Base-by-base conservation (phyloP, 2,888 invertebrate species). In the Papilio protenor region DNA sequence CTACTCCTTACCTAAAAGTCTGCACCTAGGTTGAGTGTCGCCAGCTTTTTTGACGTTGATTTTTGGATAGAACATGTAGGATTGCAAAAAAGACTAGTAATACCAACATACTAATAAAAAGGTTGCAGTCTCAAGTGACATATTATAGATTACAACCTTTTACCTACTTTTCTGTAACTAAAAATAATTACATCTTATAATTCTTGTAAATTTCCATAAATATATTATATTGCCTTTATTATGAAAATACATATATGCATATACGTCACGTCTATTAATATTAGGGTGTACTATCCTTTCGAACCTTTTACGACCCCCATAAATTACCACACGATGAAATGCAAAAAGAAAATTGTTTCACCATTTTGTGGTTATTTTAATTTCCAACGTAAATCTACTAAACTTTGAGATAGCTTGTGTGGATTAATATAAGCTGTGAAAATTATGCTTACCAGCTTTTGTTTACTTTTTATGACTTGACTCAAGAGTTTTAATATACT, bases 291-390 rank as follows among this genome's bases (percentile, higher is more conserved):
- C 45, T 12, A 45, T 45, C 66, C 45, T 69, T 69, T 21, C 21
- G 12, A 69, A 69, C 66, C 40, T 69, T 69, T 45, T 69, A 69
- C 66, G 45, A 69, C 66, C 66, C 21, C 66, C 66, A 69, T 69
- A 69, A 69, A 69, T 69, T 69, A 69, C 66, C 66, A 69, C n/a
- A 69, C 66, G 66, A 69, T 69, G 66, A 69, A 45, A 69, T 69
- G 66, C 66, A 45, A 69, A 69, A 69, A 40, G 66, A 69, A 69
- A 69, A 40, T 69, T 69, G 66, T 69, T 69, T 69, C 66, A 69
- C 66, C 12, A 69, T 69, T 21, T 45, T 45, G 21, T 21, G 66
- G n/a, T 69, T 45, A 40, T 40, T 69, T 45, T 45, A 69, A 69
- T 69, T 69, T 69, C 40, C 21, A 45, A 66, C n/a, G 6, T 45